Percentiles rank a stretch among this genome's conserved stretches.
phyloP scores from a whole-genome alignment of 2,888 invertebrate species.

The Acrobasis repandana region DNA sequence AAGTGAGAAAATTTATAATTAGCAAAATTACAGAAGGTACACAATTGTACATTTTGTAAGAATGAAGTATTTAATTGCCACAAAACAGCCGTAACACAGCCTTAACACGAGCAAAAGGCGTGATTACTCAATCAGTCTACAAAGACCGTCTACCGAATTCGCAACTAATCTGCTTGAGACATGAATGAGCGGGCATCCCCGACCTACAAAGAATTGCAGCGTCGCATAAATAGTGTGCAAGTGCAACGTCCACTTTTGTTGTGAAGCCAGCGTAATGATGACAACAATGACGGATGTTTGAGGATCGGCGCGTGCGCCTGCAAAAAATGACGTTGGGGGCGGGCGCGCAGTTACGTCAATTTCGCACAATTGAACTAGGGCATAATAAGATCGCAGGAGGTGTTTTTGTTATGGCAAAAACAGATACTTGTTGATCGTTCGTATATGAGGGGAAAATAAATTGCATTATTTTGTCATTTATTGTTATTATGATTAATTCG shows the following conservation, averaged over 20 bases:
- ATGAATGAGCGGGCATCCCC: constrained; percentile 70
- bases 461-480: not conserved
- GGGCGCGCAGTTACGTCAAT: constrained; percentile 73
- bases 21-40: not conserved
- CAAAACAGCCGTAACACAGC: not conserved
- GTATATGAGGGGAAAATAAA: not conserved
- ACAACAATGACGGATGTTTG: constrained; percentile 66
- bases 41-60: too few species aligned
- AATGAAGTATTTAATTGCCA: not conserved
- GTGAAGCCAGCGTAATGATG: constrained; percentile 70
- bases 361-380: constrained; percentile 81
- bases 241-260: constrained; percentile 64
- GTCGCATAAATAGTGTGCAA: constrained; percentile 46
- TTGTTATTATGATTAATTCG: too few species aligned
- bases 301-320: constrained; percentile 62
- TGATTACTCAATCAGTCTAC: constrained; percentile 30
- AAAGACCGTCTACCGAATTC: constrained; percentile 56
- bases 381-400: constrained; percentile 51
- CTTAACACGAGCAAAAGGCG: constrained; percentile 11
- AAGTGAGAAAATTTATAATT: too few species aligned
- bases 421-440: constrained; percentile 8
- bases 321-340: constrained; percentile 56
- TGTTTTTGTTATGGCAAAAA: constrained; percentile 54
- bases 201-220: constrained; percentile 68
- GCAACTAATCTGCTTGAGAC: constrained; percentile 45